Percentiles rank a stretch among this genome's conserved stretches.
phyloP scores from a whole-genome alignment of 2,888 invertebrate genomes.

The Chloroclysta siterata region DNA sequence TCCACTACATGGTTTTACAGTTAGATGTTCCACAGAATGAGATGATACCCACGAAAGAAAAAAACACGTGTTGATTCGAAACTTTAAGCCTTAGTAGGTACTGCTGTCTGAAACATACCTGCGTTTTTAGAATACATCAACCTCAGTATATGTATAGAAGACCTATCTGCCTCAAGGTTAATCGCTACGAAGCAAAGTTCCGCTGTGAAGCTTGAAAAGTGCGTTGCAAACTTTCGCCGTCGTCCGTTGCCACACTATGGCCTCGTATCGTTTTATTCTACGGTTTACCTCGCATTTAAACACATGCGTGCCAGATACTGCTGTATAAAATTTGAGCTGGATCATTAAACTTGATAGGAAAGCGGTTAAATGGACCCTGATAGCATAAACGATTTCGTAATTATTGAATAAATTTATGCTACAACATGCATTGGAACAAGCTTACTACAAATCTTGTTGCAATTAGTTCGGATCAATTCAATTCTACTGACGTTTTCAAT shows the following conservation, averaged over 20 bases:
- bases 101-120: neutral
- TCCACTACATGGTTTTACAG: no score
- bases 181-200: constrained; percentile 20
- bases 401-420: constrained; percentile 45
- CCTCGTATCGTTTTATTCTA: constrained; percentile 61
- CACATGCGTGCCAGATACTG: constrained; percentile 60
- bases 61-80: no score
- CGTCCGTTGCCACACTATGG: constrained; percentile 60
- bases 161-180: constrained; percentile 39
- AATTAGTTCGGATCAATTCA: no score
- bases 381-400: constrained; percentile 51
- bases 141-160: neutral
- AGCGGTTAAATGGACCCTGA: constrained; percentile 49
- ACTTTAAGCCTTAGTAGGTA: no score
- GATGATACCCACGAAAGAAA: no score
- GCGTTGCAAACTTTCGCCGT: constrained; percentile 63
- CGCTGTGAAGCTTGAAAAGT: constrained; percentile 60
- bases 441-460: no score
- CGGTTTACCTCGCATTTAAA: constrained; percentile 44
- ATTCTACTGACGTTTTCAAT: no score
- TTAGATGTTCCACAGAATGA: no score
- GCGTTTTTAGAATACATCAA: neutral
- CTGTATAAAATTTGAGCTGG: constrained; percentile 68
- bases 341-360: constrained; percentile 68
- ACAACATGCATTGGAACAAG: neutral